Evolutionary conservation across 2,888 invertebrate genomes (phyloP).

Genomic region (Enoplolaimus lenunculus): DNA sequence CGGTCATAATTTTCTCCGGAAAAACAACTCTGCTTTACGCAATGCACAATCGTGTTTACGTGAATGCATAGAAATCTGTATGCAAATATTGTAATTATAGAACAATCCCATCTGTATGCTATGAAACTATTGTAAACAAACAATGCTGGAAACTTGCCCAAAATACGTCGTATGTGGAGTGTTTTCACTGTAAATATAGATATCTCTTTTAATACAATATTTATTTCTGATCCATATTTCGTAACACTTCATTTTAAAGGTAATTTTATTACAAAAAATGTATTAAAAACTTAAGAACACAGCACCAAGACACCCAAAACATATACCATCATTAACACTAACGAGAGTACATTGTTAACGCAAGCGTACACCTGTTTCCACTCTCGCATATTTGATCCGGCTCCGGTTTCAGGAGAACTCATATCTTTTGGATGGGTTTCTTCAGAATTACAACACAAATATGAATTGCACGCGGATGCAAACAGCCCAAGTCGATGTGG

Average conservation of each 20-base stretch:
- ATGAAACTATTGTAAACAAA: no score
- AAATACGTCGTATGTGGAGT: no score
- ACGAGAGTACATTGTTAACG: constrained; percentile 17
- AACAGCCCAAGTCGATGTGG: constrained; percentile 23
- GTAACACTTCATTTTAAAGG: not conserved
- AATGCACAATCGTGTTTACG: no score
- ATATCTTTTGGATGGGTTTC: not conserved
- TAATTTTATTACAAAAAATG: not conserved
- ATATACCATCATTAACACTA: constrained; percentile 20
- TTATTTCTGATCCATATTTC: no score
- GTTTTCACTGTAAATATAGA: no score
- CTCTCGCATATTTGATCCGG: not conserved
- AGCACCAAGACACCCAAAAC: constrained; percentile 20
- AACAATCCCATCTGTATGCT: no score
- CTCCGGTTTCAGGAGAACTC: not conserved
- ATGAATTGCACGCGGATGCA: constrained; percentile 19
- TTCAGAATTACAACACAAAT: constrained; percentile 18
- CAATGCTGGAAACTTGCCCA: no score
- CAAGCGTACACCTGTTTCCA: constrained; percentile 20
- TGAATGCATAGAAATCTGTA: no score
- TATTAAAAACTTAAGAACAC: constrained; percentile 7
- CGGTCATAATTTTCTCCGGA: no score
- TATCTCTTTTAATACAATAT: no score
- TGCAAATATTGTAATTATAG: no score
- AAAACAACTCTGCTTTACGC: no score